A percentile compares a stretch with the other conserved stretches of the same genome.
These are phyloP conservation scores for Miltochrista miniata DNA, from an alignment of 2,888 invertebrate genomes.

Conservation along the genomic window DNA sequence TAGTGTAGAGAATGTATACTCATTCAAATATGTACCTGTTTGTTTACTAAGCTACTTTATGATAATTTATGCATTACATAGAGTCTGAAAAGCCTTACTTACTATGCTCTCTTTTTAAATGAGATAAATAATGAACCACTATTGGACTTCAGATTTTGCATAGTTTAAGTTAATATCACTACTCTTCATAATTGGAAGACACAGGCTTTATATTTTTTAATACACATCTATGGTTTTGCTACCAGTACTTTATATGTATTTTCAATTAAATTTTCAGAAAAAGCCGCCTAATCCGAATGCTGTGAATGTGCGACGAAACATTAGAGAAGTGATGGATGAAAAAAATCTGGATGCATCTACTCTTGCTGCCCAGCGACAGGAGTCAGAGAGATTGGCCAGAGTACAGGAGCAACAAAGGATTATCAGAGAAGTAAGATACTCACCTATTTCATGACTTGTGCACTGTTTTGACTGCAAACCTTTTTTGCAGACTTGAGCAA, in stretches of 20 bases:
- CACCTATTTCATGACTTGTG: neutral
- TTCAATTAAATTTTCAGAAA: slow-evolving; percentile 63
- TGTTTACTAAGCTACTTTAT: too few relatives aligned
- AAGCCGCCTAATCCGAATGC: slow-evolving; percentile 66
- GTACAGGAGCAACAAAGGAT: slow-evolving; percentile 94
- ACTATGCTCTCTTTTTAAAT: neutral
- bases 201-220: slow-evolving; percentile 1
- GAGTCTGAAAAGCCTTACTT: too few relatives aligned
- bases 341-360: slow-evolving; percentile 96
- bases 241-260: neutral
- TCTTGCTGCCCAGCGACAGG: slow-evolving; percentile 95
- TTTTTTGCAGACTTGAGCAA: too few relatives aligned
- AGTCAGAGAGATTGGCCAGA: slow-evolving; percentile 93
- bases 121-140: neutral
- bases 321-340: slow-evolving; percentile 96
- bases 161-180: too few relatives aligned
- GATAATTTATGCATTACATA: too few relatives aligned
- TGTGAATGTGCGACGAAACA: slow-evolving; percentile 91
- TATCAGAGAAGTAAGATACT: slow-evolving; percentile 85
- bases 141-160: too few relatives aligned
- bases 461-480: too few relatives aligned
- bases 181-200: neutral
- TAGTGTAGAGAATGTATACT: too few relatives aligned
- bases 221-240: neutral
- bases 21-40: too few relatives aligned